A percentile compares a stretch with the other conserved stretches of the same genome.
These are phyloP conservation scores for Corythornis madagascariensis DNA, from an alignment of 2,113 vertebrate genomes.

Conservation along the genomic window DNA sequence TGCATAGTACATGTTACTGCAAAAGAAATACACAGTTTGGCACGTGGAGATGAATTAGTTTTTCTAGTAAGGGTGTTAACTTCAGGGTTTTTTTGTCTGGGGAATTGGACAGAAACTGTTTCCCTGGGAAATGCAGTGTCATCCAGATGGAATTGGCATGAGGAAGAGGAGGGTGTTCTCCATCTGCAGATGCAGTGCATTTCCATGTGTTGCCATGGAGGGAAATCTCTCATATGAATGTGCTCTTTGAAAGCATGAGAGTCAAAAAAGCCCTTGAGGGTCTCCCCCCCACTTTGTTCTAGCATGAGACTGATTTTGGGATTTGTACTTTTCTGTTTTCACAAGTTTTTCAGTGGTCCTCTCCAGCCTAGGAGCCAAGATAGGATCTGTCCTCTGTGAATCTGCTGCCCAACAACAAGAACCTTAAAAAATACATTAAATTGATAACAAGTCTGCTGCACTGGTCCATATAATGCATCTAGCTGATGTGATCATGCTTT, in stretches of 20 bases:
- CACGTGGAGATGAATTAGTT: neutral
- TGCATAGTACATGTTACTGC: neutral
- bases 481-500: neutral
- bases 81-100: neutral
- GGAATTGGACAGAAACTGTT: neutral
- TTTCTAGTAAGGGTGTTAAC: neutral
- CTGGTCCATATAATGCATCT: neutral
- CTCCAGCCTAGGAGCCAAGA: neutral
- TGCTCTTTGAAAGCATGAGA: neutral
- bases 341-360: neutral
- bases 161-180: neutral
- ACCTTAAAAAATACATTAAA: neutral
- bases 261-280: neutral
- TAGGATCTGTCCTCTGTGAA: neutral
- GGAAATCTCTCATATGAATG: neutral
- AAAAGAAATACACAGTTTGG: neutral
- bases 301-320: neutral
- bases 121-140: neutral
- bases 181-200: neutral
- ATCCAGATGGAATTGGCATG: neutral
- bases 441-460: neutral
- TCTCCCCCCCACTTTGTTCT: rapidly evolving
- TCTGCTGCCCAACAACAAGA: neutral
- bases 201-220: neutral
- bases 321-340: neutral